Percentiles rank a stretch among this genome's conserved stretches.
These are phyloP conservation scores for Vulpes ferrilata DNA, from an alignment of 2,113 vertebrate species.

Conservation along the genomic window DNA sequence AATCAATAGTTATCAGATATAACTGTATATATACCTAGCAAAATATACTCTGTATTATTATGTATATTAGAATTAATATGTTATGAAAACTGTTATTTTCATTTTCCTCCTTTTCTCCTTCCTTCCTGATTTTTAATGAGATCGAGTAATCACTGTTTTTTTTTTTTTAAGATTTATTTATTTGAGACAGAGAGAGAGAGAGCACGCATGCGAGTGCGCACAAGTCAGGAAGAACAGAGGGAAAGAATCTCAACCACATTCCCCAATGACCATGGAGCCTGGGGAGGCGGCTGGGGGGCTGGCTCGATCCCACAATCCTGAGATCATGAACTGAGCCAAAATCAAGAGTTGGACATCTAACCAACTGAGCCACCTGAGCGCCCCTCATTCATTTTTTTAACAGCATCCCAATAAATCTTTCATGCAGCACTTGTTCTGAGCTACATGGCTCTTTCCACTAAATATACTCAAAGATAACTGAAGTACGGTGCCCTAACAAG, in stretches of 20 bases:
- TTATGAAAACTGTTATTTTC: not conserved
- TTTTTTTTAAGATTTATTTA: not conserved
- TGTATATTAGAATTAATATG: not conserved
- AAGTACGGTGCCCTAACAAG: not conserved
- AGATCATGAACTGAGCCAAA: not conserved
- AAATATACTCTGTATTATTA: not conserved
- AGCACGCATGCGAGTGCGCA: not conserved
- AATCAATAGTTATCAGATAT: not conserved
- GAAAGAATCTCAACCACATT: not conserved
- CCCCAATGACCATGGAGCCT: too few relatives aligned
- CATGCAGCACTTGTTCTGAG: not conserved
- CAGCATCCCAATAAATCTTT: not conserved
- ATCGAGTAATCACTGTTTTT: too few relatives aligned
- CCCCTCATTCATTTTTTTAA: not conserved
- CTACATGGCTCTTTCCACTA: not conserved
- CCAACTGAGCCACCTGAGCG: not conserved
- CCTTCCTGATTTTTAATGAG: not conserved
- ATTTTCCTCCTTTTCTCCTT: not conserved
- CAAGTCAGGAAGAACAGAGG: not conserved
- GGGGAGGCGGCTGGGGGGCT: too few relatives aligned
- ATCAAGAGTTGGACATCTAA: not conserved
- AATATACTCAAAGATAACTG: not conserved
- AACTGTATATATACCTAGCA: not conserved
- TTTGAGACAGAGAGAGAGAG: not conserved
- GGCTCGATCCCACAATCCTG: too few relatives aligned